Evolutionary conservation across 2,888 invertebrate species (phyloP), one percentile per base, ranked within the genome.

Genomic region (Sphaeridia pumilis): DNA sequence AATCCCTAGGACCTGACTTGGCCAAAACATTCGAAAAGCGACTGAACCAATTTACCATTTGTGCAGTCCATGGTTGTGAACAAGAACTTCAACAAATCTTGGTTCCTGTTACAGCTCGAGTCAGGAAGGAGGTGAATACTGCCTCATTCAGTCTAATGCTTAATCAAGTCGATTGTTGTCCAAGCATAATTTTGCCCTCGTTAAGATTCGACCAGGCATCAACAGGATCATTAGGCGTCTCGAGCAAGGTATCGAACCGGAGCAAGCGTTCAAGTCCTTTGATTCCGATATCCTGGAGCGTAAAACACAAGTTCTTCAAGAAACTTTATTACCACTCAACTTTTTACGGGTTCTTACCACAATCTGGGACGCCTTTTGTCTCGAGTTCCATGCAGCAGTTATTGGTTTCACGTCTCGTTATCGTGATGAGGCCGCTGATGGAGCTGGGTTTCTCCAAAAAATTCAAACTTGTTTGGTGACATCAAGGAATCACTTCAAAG

Each of bases 281-380:
- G n/a, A n/a, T n/a, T n/a, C n/a, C n/a, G n/a, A n/a, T n/a, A n/a
- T n/a, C n/a, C n/a, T n/a, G n/a, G n/a, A n/a, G n/a, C n/a, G n/a
- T n/a, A n/a, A n/a, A n/a, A n/a, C n/a, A n/a, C n/a, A n/a, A n/a
- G n/a, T 49, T 20, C 49, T 64, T 20, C 48, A 60, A 7, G 28
- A 58, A 10, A 50, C 46, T 24, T 49, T 64, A 2, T 46, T 58
- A 27, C 54, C 58, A 24, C 27, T 50, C 21, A 64, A 60, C 49
- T 64, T 64, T 42, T 49, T 52, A 10, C 38, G 58, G 22, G 38
- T 64, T 10, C 46, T 64, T 1, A 55, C 52, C 50, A 44, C 62
- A 17, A 52, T 64, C 25, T 64, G 64, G 64, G 56, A 58, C 28
- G 38, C 55, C 1, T 49, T 55, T 12, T 59, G 59, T 31, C 52